phyloP scores from a whole-genome alignment of 35 echinoderm and acorn worm genomes.

The Patiria miniata region DNA sequence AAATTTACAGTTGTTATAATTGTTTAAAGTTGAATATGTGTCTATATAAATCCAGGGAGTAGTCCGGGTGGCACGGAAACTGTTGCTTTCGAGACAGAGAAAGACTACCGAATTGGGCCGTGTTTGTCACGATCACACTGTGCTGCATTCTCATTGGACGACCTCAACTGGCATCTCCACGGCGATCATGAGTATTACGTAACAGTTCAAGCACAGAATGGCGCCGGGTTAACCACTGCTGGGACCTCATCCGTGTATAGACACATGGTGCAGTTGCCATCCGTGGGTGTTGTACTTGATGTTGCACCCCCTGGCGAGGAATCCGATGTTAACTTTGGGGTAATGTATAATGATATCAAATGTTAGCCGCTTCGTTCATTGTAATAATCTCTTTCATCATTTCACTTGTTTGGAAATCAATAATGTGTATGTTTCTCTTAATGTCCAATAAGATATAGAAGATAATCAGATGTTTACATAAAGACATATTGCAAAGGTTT shows the following conservation, averaged over 20 bases:
- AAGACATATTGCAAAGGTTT: too few species aligned
- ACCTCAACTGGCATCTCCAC: slow-evolving; percentile 46
- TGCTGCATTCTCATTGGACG: neutral
- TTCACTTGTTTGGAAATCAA: too few species aligned
- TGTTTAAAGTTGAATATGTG: neutral
- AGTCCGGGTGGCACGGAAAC: neutral
- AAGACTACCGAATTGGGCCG: neutral
- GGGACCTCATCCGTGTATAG: slow-evolving; percentile 28
- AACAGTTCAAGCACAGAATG: slow-evolving; percentile 34
- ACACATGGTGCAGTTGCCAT: slow-evolving; percentile 21
- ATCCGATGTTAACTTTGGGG: neutral
- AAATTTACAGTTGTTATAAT: neutral
- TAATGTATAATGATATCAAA: neutral
- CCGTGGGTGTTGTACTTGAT: slow-evolving; percentile 44
- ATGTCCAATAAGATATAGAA: too few species aligned
- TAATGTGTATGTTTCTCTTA: too few species aligned
- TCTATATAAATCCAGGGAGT: neutral
- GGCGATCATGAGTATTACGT: slow-evolving; percentile 47
- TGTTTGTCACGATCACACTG: neutral
- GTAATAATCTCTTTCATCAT: too few species aligned
- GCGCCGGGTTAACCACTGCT: slow-evolving; percentile 29
- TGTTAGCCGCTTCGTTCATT: neutral
- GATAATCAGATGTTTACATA: too few species aligned
- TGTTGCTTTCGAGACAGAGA: neutral
- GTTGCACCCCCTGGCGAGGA: neutral